Evolutionary conservation across 2,113 vertebrate species (phyloP).

Genomic region (Tamias sibiricus): DNA sequence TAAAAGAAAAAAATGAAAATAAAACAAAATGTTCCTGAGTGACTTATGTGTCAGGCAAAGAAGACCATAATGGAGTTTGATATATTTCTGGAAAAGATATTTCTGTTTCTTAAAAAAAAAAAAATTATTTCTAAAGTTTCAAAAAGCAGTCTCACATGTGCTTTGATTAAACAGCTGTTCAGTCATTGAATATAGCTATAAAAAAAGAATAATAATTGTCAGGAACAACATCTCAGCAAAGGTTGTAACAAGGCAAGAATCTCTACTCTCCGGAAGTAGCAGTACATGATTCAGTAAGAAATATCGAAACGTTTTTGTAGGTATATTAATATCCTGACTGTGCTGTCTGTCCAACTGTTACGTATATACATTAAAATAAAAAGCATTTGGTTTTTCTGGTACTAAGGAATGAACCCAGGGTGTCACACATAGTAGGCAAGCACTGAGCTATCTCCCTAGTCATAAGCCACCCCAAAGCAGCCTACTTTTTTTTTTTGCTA

Average conservation of each 20-base stretch:
- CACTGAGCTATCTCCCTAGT: background rate
- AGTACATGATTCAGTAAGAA: background rate
- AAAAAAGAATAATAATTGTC: conserved; percentile 47
- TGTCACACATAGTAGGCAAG: background rate
- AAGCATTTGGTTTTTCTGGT: background rate
- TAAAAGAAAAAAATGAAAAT: too few species aligned
- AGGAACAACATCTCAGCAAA: background rate
- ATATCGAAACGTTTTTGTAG: background rate
- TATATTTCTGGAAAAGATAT: too few species aligned
- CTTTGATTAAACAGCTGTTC: background rate
- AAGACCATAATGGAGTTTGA: too few species aligned
- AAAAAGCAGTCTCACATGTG: background rate
- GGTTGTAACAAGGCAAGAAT: background rate
- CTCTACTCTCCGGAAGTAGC: background rate
- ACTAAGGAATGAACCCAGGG: background rate
- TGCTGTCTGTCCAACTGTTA: background rate
- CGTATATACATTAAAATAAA: background rate
- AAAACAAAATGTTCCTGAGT: too few species aligned
- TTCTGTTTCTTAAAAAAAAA: conserved; percentile 56
- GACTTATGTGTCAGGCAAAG: too few species aligned
- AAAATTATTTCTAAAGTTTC: background rate
- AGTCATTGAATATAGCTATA: background rate
- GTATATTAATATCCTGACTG: background rate
- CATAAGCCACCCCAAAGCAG: too few species aligned
- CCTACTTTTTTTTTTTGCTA: background rate